A percentile compares a stretch with the other conserved stretches of the same genome.
Conservation (phyloP, 53 echinoderm and acorn worm species). For the Echinarachnius parma region DNA sequence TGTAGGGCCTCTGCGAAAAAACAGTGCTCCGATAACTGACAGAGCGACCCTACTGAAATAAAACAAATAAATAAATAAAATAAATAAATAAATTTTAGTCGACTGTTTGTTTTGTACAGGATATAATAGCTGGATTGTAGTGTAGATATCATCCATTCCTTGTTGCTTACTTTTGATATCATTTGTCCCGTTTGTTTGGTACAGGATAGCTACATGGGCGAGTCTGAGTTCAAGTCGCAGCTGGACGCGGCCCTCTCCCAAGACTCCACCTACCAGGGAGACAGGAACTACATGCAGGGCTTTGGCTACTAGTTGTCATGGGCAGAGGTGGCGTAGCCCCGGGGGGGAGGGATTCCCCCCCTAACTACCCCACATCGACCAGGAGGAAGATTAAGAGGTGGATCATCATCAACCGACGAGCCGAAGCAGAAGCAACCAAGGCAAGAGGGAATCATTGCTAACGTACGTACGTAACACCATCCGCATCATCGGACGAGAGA, state of each 20-base stretch:
- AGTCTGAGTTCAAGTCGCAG: slow-evolving; percentile 97
- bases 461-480: slow-evolving; percentile 13
- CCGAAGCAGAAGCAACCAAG: slow-evolving; percentile 31
- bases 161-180: too few relatives aligned
- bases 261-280: slow-evolving; percentile 99
- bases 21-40: too few relatives aligned
- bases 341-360: slow-evolving; percentile 5
- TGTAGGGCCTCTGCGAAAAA: too few relatives aligned
- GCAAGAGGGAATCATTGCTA: slow-evolving; percentile 31
- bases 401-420: slow-evolving; percentile 18
- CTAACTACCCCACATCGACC: not conserved
- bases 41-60: too few relatives aligned
- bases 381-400: slow-evolving; percentile 20
- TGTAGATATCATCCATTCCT: too few relatives aligned
- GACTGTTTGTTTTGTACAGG: too few relatives aligned
- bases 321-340: too few relatives aligned
- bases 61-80: too few relatives aligned
- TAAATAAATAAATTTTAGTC: too few relatives aligned
- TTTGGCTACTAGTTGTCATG: slow-evolving; percentile 71
- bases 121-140: too few relatives aligned
- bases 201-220: slow-evolving; percentile 98
- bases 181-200: not conserved
- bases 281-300: slow-evolving; percentile 89
- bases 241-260: slow-evolving; percentile 91
- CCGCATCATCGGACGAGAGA: not conserved